A percentile compares a stretch with the other conserved stretches of the same genome.
Evolutionary conservation across 2,113 vertebrate species (phyloP).

Genomic region (Tor tambroides): DNA sequence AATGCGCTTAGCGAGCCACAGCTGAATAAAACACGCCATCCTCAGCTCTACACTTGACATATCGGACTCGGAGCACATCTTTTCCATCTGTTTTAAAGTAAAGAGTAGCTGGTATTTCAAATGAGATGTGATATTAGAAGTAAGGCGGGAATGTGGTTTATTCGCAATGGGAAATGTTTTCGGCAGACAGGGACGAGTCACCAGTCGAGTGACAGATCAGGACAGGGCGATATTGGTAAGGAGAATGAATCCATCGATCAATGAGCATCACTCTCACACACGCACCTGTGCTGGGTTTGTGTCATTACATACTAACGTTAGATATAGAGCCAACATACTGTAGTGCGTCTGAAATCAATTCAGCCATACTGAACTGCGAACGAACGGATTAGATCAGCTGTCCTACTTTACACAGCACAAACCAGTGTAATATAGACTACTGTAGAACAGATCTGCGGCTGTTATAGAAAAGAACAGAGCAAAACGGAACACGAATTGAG

Average conservation of each 20-base stretch:
- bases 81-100: neutral
- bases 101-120: neutral
- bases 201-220: conserved; percentile 89
- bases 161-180: conserved; percentile 90
- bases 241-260: neutral
- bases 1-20: neutral
- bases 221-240: conserved; percentile 89
- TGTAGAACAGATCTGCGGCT: neutral
- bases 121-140: conserved; percentile 37
- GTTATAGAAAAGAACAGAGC: neutral
- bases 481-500: neutral
- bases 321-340: neutral
- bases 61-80: too few relatives aligned
- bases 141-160: conserved; percentile 71
- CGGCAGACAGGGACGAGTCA: conserved; percentile 82
- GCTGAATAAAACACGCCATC: neutral
- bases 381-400: conserved; percentile 6
- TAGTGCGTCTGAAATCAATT: neutral
- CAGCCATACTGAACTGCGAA: neutral
- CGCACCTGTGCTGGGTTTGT: neutral
- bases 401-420: neutral
- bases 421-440: too few relatives aligned
- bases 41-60: neutral
- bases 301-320: neutral
- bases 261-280: neutral